Evolutionary conservation across 1,140 invertebrate genomes (phyloP).

Genomic region (Drosophila elegans): DNA sequence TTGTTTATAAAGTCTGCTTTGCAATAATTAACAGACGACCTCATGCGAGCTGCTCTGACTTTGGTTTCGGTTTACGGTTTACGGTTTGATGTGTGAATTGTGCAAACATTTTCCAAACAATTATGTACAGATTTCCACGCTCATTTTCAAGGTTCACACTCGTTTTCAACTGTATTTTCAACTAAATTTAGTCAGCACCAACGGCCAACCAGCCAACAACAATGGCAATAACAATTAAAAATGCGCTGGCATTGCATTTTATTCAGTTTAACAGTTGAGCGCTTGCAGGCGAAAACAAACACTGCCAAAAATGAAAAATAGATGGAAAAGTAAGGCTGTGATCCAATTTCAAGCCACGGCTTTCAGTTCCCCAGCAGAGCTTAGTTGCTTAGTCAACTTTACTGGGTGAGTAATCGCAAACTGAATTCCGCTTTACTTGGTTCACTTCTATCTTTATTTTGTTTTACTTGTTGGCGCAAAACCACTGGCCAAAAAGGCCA

Average conservation of each 20-base stretch:
- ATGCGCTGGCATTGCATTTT: constrained; percentile 64
- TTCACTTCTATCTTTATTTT: constrained; percentile 18
- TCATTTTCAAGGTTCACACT: constrained; percentile 58
- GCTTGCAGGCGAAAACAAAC: constrained; percentile 33
- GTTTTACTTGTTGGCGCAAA: constrained; percentile 14
- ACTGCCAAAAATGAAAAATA: constrained; percentile 14
- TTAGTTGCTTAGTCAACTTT: constrained; percentile 66
- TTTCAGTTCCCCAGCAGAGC: constrained; percentile 27
- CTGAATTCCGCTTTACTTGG: constrained; percentile 43
- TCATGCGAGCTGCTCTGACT: constrained; percentile 23
- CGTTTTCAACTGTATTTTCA: constrained; percentile 47
- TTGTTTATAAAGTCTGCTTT: constrained; percentile 20
- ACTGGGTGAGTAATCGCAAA: constrained; percentile 72
- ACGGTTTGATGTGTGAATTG: constrained; percentile 47
- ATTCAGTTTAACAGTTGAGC: constrained; percentile 67
- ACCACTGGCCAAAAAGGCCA: constrained; percentile 39
- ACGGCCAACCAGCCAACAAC: constrained; percentile 20
- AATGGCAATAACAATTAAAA: constrained; percentile 61
- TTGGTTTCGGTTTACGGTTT: constrained; percentile 14
- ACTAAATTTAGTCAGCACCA: constrained; percentile 48
- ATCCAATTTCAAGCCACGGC: constrained; percentile 44
- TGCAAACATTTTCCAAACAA: constrained; percentile 65
- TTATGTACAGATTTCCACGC: constrained; percentile 64
- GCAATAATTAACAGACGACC: constrained; percentile 53
- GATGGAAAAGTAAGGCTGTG: constrained; percentile 20